Percentiles rank a stretch among this genome's conserved stretches.
Evolutionary conservation across 2,113 vertebrate species (phyloP).

Genomic region (Saccopteryx bilineata): DNA sequence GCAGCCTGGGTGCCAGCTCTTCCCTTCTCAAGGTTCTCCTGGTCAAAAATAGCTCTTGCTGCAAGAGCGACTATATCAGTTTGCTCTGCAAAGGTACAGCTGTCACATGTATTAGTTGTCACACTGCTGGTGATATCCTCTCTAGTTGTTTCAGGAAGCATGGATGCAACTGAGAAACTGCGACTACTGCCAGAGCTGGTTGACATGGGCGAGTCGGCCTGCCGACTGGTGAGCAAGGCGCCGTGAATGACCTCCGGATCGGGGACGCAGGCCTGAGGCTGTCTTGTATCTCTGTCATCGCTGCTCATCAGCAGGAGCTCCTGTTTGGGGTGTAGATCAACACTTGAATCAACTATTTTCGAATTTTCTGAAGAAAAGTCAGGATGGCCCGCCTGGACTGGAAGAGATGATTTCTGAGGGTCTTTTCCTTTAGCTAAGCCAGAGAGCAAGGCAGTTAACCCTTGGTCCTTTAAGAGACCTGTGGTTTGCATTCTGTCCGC

Average conservation of each 20-base stretch:
- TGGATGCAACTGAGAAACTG: conserved; percentile 97
- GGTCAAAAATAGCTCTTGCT: conserved; percentile 95
- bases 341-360: conserved; percentile 82
- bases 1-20: conserved; percentile 83
- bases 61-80: conserved; percentile 96
- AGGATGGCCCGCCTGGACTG: conserved; percentile 81
- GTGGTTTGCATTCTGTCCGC: conserved; percentile 82
- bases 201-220: conserved; percentile 94
- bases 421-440: conserved; percentile 86
- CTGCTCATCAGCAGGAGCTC: conserved; percentile 87
- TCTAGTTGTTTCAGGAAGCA: conserved; percentile 92
- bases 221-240: conserved; percentile 88
- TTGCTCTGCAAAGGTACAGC: conserved; percentile 95
- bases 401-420: conserved; percentile 82
- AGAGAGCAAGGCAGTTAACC: conserved; percentile 88
- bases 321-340: conserved; percentile 85
- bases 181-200: conserved; percentile 92
- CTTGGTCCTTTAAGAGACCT: conserved; percentile 86
- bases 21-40: conserved; percentile 92
- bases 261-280: conserved; percentile 91
- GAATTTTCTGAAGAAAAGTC: conserved; percentile 85
- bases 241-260: conserved; percentile 90
- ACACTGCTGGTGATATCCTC: conserved; percentile 88
- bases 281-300: conserved; percentile 85
- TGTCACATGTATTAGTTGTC: conserved; percentile 90